These are phyloP conservation scores for Discoglossus pictus DNA, from an alignment of 2,797 vertebrate species.

Conservation along the genomic window DNA sequence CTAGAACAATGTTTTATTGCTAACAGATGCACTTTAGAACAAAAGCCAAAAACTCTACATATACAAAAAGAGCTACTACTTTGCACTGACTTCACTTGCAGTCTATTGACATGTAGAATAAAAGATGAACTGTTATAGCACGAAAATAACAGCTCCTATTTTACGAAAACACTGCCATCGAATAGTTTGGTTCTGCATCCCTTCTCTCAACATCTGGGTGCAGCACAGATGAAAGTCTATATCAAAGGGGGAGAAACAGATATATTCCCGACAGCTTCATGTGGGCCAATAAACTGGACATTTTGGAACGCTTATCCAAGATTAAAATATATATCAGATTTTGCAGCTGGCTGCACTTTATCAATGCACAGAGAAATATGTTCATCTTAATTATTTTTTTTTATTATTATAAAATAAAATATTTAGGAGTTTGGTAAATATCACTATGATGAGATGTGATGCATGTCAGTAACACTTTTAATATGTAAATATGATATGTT, in stretches of 20 bases:
- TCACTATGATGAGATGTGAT: no score
- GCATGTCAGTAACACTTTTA: no score
- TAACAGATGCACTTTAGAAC: slow-evolving; percentile 65
- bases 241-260: slow-evolving; percentile 52
- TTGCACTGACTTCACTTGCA: slow-evolving; percentile 41
- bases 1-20: slow-evolving; percentile 57
- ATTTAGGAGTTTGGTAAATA: no score
- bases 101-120: slow-evolving; percentile 37
- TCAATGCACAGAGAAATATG: slow-evolving; percentile 18
- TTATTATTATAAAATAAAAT: no score
- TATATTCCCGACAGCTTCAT: slow-evolving; percentile 49
- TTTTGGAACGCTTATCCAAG: slow-evolving; percentile 37
- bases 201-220: slow-evolving; percentile 33
- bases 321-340: no score
- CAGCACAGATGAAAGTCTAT: slow-evolving; percentile 53
- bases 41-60: slow-evolving; percentile 53
- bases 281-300: slow-evolving; percentile 44
- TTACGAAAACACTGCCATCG: slow-evolving; percentile 50
- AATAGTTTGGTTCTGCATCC: slow-evolving; percentile 35
- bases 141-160: slow-evolving; percentile 49
- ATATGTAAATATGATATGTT: no score
- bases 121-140: slow-evolving; percentile 52
- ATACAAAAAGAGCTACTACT: slow-evolving; percentile 27
- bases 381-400: slow-evolving; percentile 12
- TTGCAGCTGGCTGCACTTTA: slow-evolving; percentile 31